A percentile compares a stretch with the other conserved stretches of the same genome.
These are phyloP conservation scores for Takifugu bimaculatus DNA, from an alignment of 2,113 vertebrate genomes.

Conservation along the genomic window DNA sequence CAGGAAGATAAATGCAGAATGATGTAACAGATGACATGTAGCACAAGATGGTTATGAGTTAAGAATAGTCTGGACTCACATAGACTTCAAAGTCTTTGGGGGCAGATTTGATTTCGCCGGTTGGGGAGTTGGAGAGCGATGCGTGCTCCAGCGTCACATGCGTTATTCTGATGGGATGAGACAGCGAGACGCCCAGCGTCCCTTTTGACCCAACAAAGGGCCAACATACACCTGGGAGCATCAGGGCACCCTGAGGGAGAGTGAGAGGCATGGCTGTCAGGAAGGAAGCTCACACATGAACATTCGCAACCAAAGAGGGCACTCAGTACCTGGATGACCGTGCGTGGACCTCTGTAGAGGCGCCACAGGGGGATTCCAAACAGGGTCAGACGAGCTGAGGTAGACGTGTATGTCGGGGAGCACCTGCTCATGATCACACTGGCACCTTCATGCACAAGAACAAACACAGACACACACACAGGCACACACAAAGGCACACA, in stretches of 20 bases:
- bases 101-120: constrained; percentile 84
- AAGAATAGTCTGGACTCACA: constrained; percentile 71
- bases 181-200: constrained; percentile 84
- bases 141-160: constrained; percentile 90
- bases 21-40: no score
- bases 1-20: no score
- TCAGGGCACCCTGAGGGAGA: constrained; percentile 46
- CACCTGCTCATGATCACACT: constrained; percentile 94
- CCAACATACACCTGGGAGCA: constrained; percentile 93
- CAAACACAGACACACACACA: background rate
- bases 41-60: no score
- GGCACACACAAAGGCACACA: no score
- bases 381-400: constrained; percentile 85
- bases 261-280: no score
- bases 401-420: constrained; percentile 87
- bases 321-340: constrained; percentile 85
- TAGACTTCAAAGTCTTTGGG: constrained; percentile 89
- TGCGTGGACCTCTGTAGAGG: constrained; percentile 88
- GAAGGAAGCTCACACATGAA: background rate
- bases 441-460: constrained; percentile 76
- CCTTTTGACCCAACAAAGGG: constrained; percentile 88
- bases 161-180: constrained; percentile 77
- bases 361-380: constrained; percentile 95
- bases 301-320: no score
- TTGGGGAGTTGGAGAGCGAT: constrained; percentile 82